A percentile compares a stretch with the other conserved stretches of the same genome.
phyloP scores from a whole-genome alignment of 2,888 invertebrate genomes.

The Drosophila pseudotalamancana region DNA sequence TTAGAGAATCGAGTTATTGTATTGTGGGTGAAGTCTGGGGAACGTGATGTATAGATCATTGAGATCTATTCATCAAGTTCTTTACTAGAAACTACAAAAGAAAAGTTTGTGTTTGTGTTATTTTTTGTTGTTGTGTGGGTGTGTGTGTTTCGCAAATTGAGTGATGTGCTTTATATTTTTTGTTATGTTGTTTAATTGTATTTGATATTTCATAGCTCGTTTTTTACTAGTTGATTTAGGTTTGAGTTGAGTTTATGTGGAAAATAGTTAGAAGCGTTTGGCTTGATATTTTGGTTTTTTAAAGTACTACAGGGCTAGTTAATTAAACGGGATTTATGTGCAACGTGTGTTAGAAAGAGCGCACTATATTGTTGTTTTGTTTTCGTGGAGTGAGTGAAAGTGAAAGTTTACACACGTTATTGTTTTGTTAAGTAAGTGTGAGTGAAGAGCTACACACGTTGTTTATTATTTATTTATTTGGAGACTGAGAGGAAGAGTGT shows the following conservation, averaged over 20 bases:
- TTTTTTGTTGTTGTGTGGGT: slow-evolving; percentile 1
- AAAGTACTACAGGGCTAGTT: slow-evolving; percentile 61
- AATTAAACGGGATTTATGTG: slow-evolving; percentile 42
- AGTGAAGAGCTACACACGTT: slow-evolving; percentile 36
- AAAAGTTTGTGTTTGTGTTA: slow-evolving; percentile 11
- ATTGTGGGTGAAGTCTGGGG: not conserved
- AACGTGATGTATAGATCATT: slow-evolving; percentile 19
- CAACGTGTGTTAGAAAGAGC: slow-evolving; percentile 63
- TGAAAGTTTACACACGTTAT: slow-evolving; percentile 30
- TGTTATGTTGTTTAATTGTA: slow-evolving; percentile 71
- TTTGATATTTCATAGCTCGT: slow-evolving; percentile 74
- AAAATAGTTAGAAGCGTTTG: slow-evolving; percentile 60
- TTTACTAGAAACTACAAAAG: slow-evolving; percentile 33
- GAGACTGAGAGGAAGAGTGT: not conserved
- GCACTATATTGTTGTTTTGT: slow-evolving; percentile 48
- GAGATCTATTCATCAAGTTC: slow-evolving; percentile 16
- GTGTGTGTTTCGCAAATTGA: slow-evolving; percentile 41
- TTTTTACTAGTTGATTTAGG: slow-evolving; percentile 56
- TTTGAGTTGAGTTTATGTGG: slow-evolving; percentile 55
- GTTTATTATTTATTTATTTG: slow-evolving; percentile 22
- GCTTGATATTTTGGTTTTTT: slow-evolving; percentile 40
- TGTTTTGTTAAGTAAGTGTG: slow-evolving; percentile 33
- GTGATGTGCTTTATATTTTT: slow-evolving; percentile 73
- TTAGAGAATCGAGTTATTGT: slow-evolving; percentile 14
- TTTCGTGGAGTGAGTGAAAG: slow-evolving; percentile 21